Percentiles rank a stretch among this genome's conserved stretches.
Evolutionary conservation across 2,888 invertebrate species (phyloP).

Genomic region (Cyaniris semiargus): DNA sequence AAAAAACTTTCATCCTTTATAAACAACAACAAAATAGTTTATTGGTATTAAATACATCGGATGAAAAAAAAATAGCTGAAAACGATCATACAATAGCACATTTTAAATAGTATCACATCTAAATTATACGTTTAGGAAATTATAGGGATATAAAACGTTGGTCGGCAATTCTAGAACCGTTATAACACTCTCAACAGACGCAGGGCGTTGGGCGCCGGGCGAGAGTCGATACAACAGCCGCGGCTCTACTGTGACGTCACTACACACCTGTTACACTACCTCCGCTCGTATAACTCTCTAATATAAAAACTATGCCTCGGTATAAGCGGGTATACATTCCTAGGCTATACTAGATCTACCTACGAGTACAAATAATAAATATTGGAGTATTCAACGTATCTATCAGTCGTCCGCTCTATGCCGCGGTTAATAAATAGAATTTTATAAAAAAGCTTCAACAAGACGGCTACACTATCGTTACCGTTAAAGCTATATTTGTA

Average conservation of each 20-base stretch:
- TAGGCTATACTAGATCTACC: conserved; percentile 59
- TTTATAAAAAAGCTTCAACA: conserved; percentile 79
- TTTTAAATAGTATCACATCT: conserved; percentile 24
- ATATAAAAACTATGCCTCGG: conserved; percentile 62
- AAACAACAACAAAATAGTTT: conserved; percentile 41
- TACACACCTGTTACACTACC: conserved; percentile 5
- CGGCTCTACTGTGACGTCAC: conserved; percentile 22
- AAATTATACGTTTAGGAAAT: conserved; percentile 18
- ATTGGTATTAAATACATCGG: conserved; percentile 16
- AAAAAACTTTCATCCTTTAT: conserved; percentile 40
- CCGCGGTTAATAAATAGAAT: conserved; percentile 76
- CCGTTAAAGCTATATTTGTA: conserved; percentile 75
- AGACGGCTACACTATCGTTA: conserved; percentile 77
- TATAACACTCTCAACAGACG: conserved; percentile 10
- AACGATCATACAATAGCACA: conserved; percentile 18
- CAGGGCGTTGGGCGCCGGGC: not conserved
- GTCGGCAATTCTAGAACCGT: conserved; percentile 27
- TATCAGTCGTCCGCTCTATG: conserved; percentile 77
- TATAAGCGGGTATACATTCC: conserved; percentile 65
- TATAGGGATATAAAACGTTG: conserved; percentile 24
- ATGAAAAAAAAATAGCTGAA: conserved; percentile 23
- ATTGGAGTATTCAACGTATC: conserved; percentile 75
- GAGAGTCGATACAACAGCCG: conserved; percentile 5
- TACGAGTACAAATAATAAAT: conserved; percentile 70
- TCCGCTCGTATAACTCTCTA: conserved; percentile 59